A percentile compares a stretch with the other conserved stretches of the same genome.
These are phyloP conservation scores for Dorcus hopei DNA, from an alignment of 2,888 invertebrate genomes.

Conservation along the genomic window DNA sequence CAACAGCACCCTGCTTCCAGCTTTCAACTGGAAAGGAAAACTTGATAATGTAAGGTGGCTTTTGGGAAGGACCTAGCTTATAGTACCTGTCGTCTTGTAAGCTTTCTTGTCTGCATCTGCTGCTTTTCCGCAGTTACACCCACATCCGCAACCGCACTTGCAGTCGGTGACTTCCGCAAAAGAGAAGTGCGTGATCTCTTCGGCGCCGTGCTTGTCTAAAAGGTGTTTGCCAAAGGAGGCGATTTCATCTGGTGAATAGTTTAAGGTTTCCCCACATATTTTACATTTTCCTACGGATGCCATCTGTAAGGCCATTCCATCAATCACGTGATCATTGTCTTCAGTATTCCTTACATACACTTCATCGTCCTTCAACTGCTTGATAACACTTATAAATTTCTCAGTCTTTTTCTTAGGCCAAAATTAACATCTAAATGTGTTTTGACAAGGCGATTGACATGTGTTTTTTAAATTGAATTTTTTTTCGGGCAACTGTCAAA, in stretches of 20 bases:
- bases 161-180: conserved; percentile 14
- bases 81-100: conserved; percentile 34
- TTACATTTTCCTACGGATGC: conserved; percentile 33
- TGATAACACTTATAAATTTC: conserved; percentile 11
- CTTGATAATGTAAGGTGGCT: background rate
- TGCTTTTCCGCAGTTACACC: conserved; percentile 13
- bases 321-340: conserved; percentile 10
- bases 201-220: conserved; percentile 36
- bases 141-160: conserved; percentile 21
- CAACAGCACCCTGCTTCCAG: conserved; percentile 39
- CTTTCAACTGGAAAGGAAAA: conserved; percentile 33
- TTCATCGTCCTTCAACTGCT: background rate
- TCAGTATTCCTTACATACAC: background rate
- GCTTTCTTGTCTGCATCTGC: conserved; percentile 17
- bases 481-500: too few species aligned
- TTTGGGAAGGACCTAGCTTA: background rate
- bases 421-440: conserved; percentile 1
- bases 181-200: conserved; percentile 36
- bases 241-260: conserved; percentile 33
- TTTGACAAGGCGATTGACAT: too few species aligned
- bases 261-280: conserved; percentile 38
- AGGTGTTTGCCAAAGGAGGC: conserved; percentile 39
- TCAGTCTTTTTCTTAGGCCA: conserved; percentile 12
- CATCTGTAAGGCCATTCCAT: conserved; percentile 20
- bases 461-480: too few species aligned